Conservation (phyloP, 2,113 vertebrate species). For the Grammomys dolichurus region DNA sequence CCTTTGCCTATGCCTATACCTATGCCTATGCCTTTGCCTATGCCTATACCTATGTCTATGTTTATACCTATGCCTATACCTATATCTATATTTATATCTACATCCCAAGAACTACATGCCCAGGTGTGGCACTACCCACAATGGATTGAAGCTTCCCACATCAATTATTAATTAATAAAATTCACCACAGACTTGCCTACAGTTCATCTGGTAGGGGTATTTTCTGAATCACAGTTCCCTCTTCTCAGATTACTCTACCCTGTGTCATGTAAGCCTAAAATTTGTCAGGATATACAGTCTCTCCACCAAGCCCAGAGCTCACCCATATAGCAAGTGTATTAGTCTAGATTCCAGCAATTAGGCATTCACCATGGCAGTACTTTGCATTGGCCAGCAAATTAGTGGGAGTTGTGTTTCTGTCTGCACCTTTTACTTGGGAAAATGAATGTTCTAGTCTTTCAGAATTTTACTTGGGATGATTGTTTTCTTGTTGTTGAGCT, state of each 20-base stretch:
- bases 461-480: background rate
- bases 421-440: conserved; percentile 23
- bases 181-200: background rate
- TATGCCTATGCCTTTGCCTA: too few species aligned
- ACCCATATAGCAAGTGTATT: background rate
- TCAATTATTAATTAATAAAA: background rate
- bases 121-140: background rate
- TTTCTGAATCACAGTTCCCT: background rate
- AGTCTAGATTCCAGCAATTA: background rate
- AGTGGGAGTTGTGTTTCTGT: background rate
- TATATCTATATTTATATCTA: too few species aligned
- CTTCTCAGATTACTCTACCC: background rate
- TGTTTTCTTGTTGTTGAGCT: background rate
- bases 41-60: too few species aligned
- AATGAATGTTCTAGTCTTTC: background rate
- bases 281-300: background rate
- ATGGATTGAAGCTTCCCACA: background rate
- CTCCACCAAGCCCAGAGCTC: background rate
- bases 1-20: too few species aligned
- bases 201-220: background rate
- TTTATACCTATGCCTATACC: too few species aligned
- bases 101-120: background rate
- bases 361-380: background rate
- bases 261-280: background rate
- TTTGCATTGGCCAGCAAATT: background rate